phyloP scores from a whole-genome alignment of 2,888 invertebrate species.

The Lysandra bellargus region DNA sequence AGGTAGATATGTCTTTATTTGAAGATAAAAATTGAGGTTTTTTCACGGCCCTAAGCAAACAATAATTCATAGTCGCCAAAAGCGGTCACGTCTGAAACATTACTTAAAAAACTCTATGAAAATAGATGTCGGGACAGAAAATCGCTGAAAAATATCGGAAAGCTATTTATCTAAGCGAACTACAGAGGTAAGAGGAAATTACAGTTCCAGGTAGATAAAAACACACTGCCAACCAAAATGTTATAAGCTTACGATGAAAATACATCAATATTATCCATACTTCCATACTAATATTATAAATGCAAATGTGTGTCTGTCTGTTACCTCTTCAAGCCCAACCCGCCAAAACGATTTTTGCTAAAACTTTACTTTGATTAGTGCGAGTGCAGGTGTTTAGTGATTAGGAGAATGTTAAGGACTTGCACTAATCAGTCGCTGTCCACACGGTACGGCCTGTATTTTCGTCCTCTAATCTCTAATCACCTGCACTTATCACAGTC shows the following conservation, averaged over 20 bases:
- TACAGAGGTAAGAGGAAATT: constrained; percentile 20
- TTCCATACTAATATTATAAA: no score
- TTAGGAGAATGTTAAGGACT: no score
- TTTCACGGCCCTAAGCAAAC: background rate
- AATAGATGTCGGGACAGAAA: constrained; percentile 26
- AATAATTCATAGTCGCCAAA: constrained; percentile 9
- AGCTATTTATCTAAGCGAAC: constrained; percentile 34
- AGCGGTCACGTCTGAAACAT: constrained; percentile 24
- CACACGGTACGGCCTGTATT: no score
- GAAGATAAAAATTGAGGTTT: background rate
- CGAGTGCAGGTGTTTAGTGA: no score
- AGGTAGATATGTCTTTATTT: background rate
- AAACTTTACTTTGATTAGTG: no score
- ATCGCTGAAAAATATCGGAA: constrained; percentile 35
- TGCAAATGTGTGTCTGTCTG: no score
- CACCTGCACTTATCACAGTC: no score
- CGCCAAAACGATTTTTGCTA: no score
- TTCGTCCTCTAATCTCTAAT: no score
- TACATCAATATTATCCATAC: no score
- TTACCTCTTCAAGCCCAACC: no score
- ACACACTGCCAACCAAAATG: background rate
- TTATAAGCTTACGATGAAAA: background rate
- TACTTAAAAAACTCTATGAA: constrained; percentile 26
- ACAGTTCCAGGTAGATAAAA: background rate
- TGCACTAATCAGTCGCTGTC: no score